Evolutionary conservation across 2,888 invertebrate genomes (phyloP).

Genomic region (Dendrolimus houi): DNA sequence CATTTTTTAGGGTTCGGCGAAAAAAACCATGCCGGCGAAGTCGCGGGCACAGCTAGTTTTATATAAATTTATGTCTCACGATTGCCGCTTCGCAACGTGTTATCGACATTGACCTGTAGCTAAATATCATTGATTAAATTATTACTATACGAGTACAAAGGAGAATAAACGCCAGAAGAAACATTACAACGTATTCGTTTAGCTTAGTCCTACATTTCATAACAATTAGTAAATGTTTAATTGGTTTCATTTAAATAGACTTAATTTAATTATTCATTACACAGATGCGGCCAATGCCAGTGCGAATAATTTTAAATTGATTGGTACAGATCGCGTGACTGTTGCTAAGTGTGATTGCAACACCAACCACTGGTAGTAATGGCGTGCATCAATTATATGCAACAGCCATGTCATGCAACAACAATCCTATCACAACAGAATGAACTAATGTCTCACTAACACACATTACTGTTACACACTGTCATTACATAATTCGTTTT

Average conservation of each 20-base stretch:
- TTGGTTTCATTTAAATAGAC: neutral
- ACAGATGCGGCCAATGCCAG: slow-evolving; percentile 9
- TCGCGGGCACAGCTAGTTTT: too few species aligned
- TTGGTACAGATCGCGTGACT: slow-evolving; percentile 43
- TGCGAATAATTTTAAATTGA: slow-evolving; percentile 22
- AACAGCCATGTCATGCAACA: slow-evolving; percentile 12
- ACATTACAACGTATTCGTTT: too few species aligned
- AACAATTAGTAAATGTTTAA: too few species aligned
- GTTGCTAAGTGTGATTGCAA: slow-evolving; percentile 39
- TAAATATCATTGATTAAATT: too few species aligned
- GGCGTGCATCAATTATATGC: slow-evolving; percentile 47
- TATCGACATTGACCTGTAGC: too few species aligned
- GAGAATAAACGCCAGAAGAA: too few species aligned
- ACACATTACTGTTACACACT: slow-evolving; percentile 10
- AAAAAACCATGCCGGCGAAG: too few species aligned
- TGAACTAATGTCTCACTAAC: slow-evolving; percentile 33
- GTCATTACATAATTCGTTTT: neutral
- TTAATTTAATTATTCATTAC: slow-evolving; percentile 18
- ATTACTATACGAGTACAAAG: too few species aligned
- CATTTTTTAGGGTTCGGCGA: too few species aligned
- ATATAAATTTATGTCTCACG: too few species aligned
- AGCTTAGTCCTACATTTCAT: too few species aligned
- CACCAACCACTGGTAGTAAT: slow-evolving; percentile 26
- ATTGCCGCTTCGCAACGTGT: too few species aligned
- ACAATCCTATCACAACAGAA: slow-evolving; percentile 48